phyloP scores from a whole-genome alignment of 2,797 vertebrate genomes.

The Paramormyrops hopkinsi region DNA sequence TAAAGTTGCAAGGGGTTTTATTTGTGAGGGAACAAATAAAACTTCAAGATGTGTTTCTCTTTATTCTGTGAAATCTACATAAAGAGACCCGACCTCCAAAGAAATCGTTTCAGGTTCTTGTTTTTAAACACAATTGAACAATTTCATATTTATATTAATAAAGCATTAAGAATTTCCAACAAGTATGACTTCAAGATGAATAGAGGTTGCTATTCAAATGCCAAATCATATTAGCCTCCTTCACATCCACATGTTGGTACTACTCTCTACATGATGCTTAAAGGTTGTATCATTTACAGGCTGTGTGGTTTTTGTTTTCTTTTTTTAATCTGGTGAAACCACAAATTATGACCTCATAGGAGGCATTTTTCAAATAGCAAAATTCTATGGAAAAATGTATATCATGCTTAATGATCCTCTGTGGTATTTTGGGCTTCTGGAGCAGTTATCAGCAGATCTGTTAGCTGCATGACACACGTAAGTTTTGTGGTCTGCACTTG shows the following conservation, averaged over 20 bases:
- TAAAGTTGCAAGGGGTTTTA: not conserved
- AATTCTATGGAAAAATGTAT: conserved; percentile 15
- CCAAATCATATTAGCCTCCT: not conserved
- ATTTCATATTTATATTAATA: not conserved
- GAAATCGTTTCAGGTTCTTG: not conserved
- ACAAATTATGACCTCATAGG: not conserved
- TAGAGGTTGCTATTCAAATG: not conserved
- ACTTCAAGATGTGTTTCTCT: not conserved
- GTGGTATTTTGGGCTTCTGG: not conserved
- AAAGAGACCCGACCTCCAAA: not conserved
- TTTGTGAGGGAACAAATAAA: not conserved
- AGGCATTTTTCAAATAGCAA: not conserved
- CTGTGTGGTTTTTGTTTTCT: not conserved
- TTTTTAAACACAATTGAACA: not conserved
- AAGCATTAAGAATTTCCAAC: not conserved
- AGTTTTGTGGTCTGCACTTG: not conserved
- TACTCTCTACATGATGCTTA: not conserved
- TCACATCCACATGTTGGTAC: not conserved
- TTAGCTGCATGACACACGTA: not conserved
- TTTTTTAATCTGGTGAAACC: not conserved
- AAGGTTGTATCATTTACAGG: not conserved
- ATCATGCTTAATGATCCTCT: conserved; percentile 12
- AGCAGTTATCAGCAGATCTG: not conserved
- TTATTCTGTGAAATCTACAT: not conserved
- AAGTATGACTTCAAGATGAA: not conserved